Evolutionary conservation across 2,113 vertebrate genomes (phyloP), one percentile per base, ranked within the genome.

Genomic region (Peucedramus taeniatus): DNA sequence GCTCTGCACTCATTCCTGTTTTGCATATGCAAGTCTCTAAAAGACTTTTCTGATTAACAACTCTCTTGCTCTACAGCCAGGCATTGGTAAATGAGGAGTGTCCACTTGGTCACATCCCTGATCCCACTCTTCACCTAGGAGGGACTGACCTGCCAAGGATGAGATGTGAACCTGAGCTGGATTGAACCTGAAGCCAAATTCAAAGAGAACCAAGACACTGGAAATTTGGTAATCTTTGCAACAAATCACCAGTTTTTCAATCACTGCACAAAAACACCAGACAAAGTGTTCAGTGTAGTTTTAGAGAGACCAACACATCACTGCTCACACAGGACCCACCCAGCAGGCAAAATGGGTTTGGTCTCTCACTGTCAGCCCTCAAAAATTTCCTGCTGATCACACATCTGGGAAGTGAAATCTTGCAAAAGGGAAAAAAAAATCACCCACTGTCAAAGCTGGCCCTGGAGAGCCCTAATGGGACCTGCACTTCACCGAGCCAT

Each of bases 11-110:
- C 30, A 39, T 51, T 63, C 83, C 81, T 61, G 60, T 68, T 93
- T 91, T 81, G 89, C 60, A 51, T 64, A 88, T 21, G 23, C 31
- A 16, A 86, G 79, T 82, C 78, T 80, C 86, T 87, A 18, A 7
- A 65, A 94, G 68, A 83, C n/a, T 86, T 61, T 68, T 75, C 75
- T 79, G 82, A 76, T 89, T 64, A 97, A 70, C 66, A 83, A n/a
- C 84, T 79, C 84, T 22, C 91, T 68, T 6, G 12, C 44, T 91
- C 26, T 74, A 44, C 65, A 70, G 64, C 37, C 45, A 60, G 54
- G 72, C 72, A 84, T 37, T 26, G 33, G 53, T 44, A 64, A 77
- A 89, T 63, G 50, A 64, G 53, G 33, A 94, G 15, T 10, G 35
- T 63, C 69, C 37, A 7, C 59, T 74, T 68, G 65, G 64, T 63